A percentile compares a stretch with the other conserved stretches of the same genome.
Conservation (phyloP, 2,888 invertebrate species). For the Balanococcus diminutus region DNA sequence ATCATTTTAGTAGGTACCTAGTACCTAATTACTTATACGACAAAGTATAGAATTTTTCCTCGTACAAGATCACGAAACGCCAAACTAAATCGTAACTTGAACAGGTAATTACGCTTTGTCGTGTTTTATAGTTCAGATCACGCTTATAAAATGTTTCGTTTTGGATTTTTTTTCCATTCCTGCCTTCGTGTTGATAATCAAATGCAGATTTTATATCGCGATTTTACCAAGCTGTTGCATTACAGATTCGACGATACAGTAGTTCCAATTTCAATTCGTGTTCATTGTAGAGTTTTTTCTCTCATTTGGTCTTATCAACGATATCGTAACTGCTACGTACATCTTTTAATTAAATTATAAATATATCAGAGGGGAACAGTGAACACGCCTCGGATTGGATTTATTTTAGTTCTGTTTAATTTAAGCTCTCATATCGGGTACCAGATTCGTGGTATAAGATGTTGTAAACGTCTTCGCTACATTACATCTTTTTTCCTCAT, state of each 20-base stretch:
- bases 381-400: not conserved
- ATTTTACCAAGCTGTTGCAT: not conserved
- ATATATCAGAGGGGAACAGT: not conserved
- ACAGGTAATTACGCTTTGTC: not conserved
- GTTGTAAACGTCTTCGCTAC: not conserved
- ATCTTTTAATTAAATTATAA: slow-evolving; percentile 27
- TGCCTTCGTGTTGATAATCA: not conserved
- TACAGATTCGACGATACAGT: not conserved
- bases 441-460: not conserved
- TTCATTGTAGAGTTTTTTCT: not conserved
- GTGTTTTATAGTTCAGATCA: not conserved
- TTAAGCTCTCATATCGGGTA: not conserved
- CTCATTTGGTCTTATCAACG: not conserved
- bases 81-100: not conserved
- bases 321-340: not conserved
- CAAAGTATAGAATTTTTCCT: not conserved
- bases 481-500: not conserved
- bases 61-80: not conserved
- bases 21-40: no score
- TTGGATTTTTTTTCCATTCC: not conserved
- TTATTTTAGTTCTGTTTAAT: not conserved
- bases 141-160: not conserved
- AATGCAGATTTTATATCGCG: not conserved
- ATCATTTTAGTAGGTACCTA: no score
- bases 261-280: not conserved